Percentiles rank a stretch among this genome's conserved stretches.
phyloP scores from a whole-genome alignment of 2,797 vertebrate genomes.

The Dermochelys coriacea region DNA sequence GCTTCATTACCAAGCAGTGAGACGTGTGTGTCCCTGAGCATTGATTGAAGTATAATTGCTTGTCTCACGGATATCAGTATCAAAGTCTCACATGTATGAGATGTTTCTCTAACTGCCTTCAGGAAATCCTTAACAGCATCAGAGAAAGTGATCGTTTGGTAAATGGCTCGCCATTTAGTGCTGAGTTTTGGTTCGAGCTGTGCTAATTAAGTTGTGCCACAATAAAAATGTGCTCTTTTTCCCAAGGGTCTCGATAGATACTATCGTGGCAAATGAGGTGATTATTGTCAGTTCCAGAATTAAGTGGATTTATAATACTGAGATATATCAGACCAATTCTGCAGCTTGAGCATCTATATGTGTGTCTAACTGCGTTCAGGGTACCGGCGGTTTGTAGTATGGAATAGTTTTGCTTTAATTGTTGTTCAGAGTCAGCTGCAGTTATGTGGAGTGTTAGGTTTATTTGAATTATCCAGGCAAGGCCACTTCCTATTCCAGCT shows the following conservation, averaged over 20 bases:
- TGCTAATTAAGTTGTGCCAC: background rate
- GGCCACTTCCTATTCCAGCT: background rate
- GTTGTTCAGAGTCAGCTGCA: background rate
- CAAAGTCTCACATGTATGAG: background rate
- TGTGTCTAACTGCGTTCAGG: background rate
- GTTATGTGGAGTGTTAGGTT: background rate
- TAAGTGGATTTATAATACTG: background rate
- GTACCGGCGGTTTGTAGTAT: background rate
- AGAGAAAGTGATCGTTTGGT: background rate
- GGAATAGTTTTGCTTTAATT: background rate
- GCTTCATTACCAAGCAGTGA: background rate
- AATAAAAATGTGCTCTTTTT: background rate
- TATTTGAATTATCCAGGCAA: background rate
- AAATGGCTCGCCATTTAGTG: background rate
- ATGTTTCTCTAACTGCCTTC: background rate
- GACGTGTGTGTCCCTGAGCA: background rate
- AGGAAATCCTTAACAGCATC: background rate
- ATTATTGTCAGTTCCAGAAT: background rate
- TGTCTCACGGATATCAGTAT: background rate
- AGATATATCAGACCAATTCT: background rate
- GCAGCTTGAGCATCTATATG: background rate
- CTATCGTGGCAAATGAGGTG: background rate
- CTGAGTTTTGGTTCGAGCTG: background rate
- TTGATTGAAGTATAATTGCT: background rate
- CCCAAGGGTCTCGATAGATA: background rate